These are phyloP conservation scores for Pagetopsis macropterus DNA, from an alignment of 2,797 vertebrate species.

Conservation along the genomic window DNA sequence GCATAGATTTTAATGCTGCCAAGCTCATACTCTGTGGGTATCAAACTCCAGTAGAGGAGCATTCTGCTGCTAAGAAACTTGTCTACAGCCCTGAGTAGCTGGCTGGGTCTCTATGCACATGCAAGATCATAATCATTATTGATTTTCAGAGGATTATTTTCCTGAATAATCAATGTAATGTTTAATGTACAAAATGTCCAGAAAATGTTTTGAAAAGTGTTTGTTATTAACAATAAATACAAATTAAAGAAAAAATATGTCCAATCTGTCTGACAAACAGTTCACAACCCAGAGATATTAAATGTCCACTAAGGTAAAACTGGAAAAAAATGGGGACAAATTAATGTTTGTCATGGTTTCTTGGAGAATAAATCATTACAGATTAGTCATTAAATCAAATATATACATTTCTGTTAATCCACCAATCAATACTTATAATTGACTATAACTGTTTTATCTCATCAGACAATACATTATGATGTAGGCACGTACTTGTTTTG, in stretches of 20 bases:
- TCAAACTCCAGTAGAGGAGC: conserved; percentile 11
- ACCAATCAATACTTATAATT: not conserved
- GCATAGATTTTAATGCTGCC: conserved; percentile 6
- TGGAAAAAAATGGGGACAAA: not conserved
- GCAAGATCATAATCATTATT: not conserved
- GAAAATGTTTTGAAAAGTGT: not conserved
- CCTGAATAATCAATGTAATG: not conserved
- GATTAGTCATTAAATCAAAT: not conserved
- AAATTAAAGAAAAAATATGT: not conserved
- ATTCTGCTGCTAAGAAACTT: conserved; percentile 15
- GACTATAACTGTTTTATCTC: not conserved
- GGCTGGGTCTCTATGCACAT: conserved; percentile 8
- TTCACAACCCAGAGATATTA: not conserved
- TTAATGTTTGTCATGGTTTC: not conserved
- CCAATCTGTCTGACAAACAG: conserved; percentile 11
- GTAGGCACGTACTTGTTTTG: not conserved
- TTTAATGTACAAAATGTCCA: not conserved
- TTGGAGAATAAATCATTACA: not conserved
- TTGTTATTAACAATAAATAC: too few species aligned
- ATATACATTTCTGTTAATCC: not conserved
- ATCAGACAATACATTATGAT: not conserved
- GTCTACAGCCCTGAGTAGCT: not conserved
- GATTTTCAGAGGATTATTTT: not conserved
- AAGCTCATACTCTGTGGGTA: conserved; percentile 26
- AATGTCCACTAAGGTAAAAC: not conserved